A percentile compares a stretch with the other conserved stretches of the same genome.
phyloP scores from a whole-genome alignment of 1,140 invertebrate genomes.

The Bombus turneri region DNA sequence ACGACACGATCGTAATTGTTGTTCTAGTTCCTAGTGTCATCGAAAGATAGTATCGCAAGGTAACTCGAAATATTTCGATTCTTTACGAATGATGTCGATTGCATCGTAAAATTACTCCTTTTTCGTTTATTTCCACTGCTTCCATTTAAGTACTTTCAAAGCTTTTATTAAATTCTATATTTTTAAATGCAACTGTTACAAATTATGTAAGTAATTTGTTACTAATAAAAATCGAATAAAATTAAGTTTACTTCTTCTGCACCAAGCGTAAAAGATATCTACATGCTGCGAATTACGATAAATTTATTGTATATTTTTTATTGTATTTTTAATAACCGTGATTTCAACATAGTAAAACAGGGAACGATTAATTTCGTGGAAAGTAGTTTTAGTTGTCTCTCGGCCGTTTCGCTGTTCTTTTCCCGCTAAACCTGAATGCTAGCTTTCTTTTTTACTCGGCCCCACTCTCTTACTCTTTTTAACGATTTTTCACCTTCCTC shows the following conservation, averaged over 20 bases:
- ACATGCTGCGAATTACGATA: neutral
- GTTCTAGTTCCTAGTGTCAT: constrained; percentile 55
- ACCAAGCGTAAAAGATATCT: neutral
- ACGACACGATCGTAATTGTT: constrained; percentile 52
- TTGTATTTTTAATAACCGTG: neutral
- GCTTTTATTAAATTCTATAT: too few relatives aligned
- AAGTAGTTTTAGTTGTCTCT: neutral
- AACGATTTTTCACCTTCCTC: neutral
- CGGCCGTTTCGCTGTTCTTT: neutral
- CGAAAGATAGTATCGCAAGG: neutral
- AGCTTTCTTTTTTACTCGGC: constrained; percentile 8
- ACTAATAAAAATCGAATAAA: too few relatives aligned
- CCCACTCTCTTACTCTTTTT: constrained; percentile 23
- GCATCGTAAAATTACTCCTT: neutral
- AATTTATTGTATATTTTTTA: neutral
- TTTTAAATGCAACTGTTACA: too few relatives aligned
- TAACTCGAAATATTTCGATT: neutral
- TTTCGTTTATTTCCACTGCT: neutral
- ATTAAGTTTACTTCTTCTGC: neutral
- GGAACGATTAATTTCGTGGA: constrained; percentile 11
- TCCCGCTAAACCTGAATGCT: neutral
- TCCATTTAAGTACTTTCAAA: neutral
- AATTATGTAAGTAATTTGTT: too few relatives aligned
- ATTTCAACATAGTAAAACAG: neutral
- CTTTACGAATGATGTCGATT: constrained; percentile 2